Evolutionary conservation across 2,797 vertebrate genomes (phyloP), one percentile per base, ranked within the genome.

Genomic region (Phalloptychus januarius): DNA sequence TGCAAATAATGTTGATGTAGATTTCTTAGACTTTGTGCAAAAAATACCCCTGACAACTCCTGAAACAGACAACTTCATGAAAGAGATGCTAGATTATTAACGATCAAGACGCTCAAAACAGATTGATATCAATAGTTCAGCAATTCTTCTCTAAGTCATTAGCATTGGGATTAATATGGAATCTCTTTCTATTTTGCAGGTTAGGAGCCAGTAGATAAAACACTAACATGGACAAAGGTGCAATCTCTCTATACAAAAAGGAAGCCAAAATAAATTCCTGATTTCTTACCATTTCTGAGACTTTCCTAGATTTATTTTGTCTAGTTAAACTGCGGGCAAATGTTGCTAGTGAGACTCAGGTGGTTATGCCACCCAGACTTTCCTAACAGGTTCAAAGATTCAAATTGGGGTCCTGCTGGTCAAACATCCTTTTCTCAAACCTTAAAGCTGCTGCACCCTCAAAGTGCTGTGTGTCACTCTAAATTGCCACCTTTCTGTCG

Each of bases 381-480:
- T 71, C 10, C 36, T 54, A 52, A 77, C 78, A 5, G 2, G 44
- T 80, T 77, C 56, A 54, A 61, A 75, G 77, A 81, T 74, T 87
- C 58, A 71, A 76, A 86, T 71, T 74, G 71, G 36, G 58, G 87
- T 79, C 79, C 70, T 73, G 70, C 71, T 74, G 40, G 52, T 78
- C 72, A 63, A 63, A 81, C 72, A 61, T 73, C 72, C 31, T 76
- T 72, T 44, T 20, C 36, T 83, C 56, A 73, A 61, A 81, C 76
- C 83, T 85, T 81, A 54, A 28, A 74, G 65, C 72, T 82, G 73
- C 82, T 77, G 79, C 72, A 74, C 76, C 81, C 81, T 80, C 76
- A 7, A 38, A 75, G 81, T 71, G 77, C 65, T 42, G 58, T 67
- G 56, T 76, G 80, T 67, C 16, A 7, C 75, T 83, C 84, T 74